A percentile compares a stretch with the other conserved stretches of the same genome.
These are phyloP conservation scores for Rutilus rutilus DNA, from an alignment of 2,113 vertebrate genomes.

Conservation along the genomic window DNA sequence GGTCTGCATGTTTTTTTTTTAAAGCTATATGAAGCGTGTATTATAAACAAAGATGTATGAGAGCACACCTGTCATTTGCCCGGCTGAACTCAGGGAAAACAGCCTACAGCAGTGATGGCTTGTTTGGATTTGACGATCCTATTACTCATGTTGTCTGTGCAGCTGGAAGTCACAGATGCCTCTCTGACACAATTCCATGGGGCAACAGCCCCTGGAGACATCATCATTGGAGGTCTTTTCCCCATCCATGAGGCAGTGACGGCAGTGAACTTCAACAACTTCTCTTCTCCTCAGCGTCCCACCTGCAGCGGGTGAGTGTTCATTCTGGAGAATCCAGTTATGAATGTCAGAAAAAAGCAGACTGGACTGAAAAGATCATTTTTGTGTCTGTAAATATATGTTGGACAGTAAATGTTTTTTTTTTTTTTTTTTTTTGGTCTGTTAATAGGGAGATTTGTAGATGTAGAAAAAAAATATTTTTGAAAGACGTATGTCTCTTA, in stretches of 20 bases:
- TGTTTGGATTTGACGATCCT: neutral
- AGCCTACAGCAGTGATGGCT: conserved; percentile 45
- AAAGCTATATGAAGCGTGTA: neutral
- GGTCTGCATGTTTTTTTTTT: conserved; percentile 7
- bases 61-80: neutral
- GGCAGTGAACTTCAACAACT: conserved; percentile 9
- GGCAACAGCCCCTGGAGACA: conserved; percentile 60
- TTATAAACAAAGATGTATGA: conserved; percentile 18
- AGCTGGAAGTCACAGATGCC: neutral
- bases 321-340: neutral
- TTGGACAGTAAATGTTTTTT: too few species aligned
- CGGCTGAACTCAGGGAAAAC: neutral
- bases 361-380: neutral
- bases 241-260: conserved; percentile 58
- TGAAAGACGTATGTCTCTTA: neutral
- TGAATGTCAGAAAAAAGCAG: neutral
- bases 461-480: too few species aligned
- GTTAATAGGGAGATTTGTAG: neutral
- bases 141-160: conserved; percentile 20
- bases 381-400: neutral
- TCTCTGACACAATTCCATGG: neutral
- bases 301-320: conserved; percentile 80
- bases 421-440: neutral
- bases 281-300: conserved; percentile 71
- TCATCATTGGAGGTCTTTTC: conserved; percentile 71